Base-by-base conservation (phyloP, 1,140 invertebrate genomes). In the Asobara japonica region DNA sequence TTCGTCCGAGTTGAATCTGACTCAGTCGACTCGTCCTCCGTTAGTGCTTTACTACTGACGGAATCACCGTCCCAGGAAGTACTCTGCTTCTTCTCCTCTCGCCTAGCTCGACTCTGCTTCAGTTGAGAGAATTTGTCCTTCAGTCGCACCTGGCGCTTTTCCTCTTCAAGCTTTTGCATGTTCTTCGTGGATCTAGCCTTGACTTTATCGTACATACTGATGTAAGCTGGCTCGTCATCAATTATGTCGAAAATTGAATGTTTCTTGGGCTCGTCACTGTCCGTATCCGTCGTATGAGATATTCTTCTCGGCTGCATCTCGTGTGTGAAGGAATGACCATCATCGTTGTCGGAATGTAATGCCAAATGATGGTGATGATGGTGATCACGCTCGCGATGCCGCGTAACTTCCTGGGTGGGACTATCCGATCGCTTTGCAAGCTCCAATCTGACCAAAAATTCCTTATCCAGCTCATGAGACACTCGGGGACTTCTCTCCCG, bases 181-280 rank as follows among this genome's bases (percentile, higher is more conserved):
- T 95, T 95, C 83, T 96, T 96, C 68, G 94, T 97, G 25, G 96
- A 97, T 45, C 97, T 91, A 3, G 96, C 95, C 87, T 99, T 99
- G 0, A 99, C 96, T 87, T 98, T 98, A 83, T 98, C 97, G 84
- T 99, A 99, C 97, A 99, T 99, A 31, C 97, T 98, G 71, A 97
- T 96, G 81, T 97, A 98, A 11, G 93, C 93, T 2, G 95, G 95
- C 73, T 94, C 95, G 78, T 97, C 95, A 79, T 96, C 94, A 22
- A 95, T 91, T 71, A 96, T 95, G 81, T 96, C 95, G 85, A 96
- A 97, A 76, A 96, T 96, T n/a, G 95, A 96, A 87, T 95, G 94
- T 85, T 95, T 95, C 82, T 96, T 93, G 51, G 91, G 91, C 77
- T 91, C 90, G 75, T 92, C 91, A 81, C 93, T 93, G 78, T 94